Base-by-base conservation (phyloP, 2,888 invertebrate species). In the Spatulosminthurus flaviceps region DNA sequence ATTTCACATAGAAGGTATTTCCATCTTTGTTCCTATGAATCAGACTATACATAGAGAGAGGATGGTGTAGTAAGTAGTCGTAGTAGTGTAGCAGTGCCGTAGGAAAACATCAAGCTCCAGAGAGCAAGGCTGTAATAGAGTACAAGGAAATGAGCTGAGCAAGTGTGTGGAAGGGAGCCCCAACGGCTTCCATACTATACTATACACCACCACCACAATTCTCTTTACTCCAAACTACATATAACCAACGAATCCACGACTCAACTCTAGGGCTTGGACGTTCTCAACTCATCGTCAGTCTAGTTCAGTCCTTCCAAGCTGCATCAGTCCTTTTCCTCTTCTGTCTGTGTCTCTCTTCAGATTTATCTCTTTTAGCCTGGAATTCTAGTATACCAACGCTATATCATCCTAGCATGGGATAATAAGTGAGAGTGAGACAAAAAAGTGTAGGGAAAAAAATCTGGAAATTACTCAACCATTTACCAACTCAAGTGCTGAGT, bases 231-330 rank as follows among this genome's bases (percentile, higher is more conserved):
- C 9, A 4, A 34, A 4, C 9, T 9, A 34, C 51, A 51, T n/a
- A 51, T 1, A 51, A 2, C 9, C 5, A 51, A 11, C 51, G 51
- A 51, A 5, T 51, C 51, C 5, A 19, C 34, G 51, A 2, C 1
- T n/a, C n/a, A 9, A 51, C 51, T 51, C 9, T 51, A 51, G 42
- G 1, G 42, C 34, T 64, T 75, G 7, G 75, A 51, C 60, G 28
- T 24, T 64, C 64, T 75, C 41, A 16, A 75, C 75, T 76, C 76
- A 64, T 75, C 64, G 75, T 41, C 75, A 76, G 76, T 76, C 69
- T 76, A 76, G 67, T 42, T 76, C 43, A 41, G 67, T 22, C 67
- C 76, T 67, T 42, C 69, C 41, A 13, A n/a, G 43, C 41, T 43
- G 69, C 67, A 67, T 13, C 76, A 76, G 13, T 21, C 4, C 19